Evolutionary conservation across 2,797 vertebrate genomes (phyloP).

Genomic region (Dendrocincla tyrannina): DNA sequence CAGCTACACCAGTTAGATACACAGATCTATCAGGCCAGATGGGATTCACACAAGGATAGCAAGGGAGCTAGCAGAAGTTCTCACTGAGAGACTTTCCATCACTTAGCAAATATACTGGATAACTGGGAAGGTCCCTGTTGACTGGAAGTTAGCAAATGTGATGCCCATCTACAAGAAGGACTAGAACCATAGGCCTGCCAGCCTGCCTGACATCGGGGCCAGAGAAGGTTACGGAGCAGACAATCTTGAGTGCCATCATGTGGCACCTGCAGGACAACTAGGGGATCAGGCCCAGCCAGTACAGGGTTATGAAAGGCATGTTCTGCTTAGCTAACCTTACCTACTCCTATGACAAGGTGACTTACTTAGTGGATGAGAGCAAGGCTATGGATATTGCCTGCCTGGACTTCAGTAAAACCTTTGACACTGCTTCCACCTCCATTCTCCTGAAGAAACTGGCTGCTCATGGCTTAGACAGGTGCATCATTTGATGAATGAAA

Average conservation of each 20-base stretch:
- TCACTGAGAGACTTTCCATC: background rate
- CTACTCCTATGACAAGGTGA: background rate
- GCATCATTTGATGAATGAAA: too few relatives aligned
- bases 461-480: background rate
- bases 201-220: rapidly evolving
- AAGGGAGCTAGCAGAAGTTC: background rate
- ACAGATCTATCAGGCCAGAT: background rate
- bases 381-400: background rate
- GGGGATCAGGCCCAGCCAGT: background rate
- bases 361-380: background rate
- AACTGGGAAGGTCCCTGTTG: rapidly evolving
- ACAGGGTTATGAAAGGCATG: background rate
- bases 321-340: background rate
- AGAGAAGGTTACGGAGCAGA: background rate
- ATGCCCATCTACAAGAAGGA: background rate
- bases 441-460: background rate
- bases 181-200: background rate
- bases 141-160: background rate
- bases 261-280: background rate
- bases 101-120: background rate
- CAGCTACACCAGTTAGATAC: too few relatives aligned
- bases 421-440: too few relatives aligned
- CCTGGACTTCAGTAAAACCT: background rate
- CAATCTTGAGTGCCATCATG: background rate
- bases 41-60: background rate